phyloP scores from a whole-genome alignment of 2,113 vertebrate genomes.

The Lasiurus cinereus region DNA sequence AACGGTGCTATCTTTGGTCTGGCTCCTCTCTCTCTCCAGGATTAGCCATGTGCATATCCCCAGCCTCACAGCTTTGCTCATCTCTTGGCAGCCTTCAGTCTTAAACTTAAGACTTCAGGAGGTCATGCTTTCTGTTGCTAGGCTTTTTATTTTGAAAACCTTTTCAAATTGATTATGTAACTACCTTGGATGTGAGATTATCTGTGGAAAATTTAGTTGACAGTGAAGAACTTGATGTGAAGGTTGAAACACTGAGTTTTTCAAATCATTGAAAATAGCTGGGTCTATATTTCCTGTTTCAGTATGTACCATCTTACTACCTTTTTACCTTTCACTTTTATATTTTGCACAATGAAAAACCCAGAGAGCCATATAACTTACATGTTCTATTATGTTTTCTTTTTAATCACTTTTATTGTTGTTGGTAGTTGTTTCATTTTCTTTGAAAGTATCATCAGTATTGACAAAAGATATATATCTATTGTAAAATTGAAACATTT shows the following conservation, averaged over 20 bases:
- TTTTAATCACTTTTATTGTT: not conserved
- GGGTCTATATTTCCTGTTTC: slow-evolving; percentile 53
- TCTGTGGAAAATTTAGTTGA: slow-evolving; percentile 39
- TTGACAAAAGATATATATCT: not conserved
- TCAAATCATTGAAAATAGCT: not conserved
- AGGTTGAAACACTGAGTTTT: slow-evolving; percentile 59
- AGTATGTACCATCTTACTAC: not conserved
- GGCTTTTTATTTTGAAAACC: slow-evolving; percentile 72
- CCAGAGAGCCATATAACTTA: not conserved
- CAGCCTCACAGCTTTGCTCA: not conserved
- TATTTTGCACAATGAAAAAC: not conserved
- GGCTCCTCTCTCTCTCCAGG: slow-evolving; percentile 60
- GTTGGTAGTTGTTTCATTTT: not conserved
- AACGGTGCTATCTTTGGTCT: slow-evolving; percentile 64
- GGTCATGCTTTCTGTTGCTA: slow-evolving; percentile 66
- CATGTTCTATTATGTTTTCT: not conserved
- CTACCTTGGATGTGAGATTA: slow-evolving; percentile 66
- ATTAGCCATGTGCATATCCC: slow-evolving; percentile 27
- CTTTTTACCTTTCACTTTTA: not conserved
- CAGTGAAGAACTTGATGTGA: not conserved
- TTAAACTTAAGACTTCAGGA: slow-evolving; percentile 61
- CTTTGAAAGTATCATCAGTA: not conserved
- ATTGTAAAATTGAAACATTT: slow-evolving; percentile 52
- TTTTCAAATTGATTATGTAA: slow-evolving; percentile 39
- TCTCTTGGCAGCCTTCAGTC: slow-evolving; percentile 64